Evolutionary conservation across 1,140 invertebrate genomes (phyloP).

Genomic region (Dinothrombium tinctorium): DNA sequence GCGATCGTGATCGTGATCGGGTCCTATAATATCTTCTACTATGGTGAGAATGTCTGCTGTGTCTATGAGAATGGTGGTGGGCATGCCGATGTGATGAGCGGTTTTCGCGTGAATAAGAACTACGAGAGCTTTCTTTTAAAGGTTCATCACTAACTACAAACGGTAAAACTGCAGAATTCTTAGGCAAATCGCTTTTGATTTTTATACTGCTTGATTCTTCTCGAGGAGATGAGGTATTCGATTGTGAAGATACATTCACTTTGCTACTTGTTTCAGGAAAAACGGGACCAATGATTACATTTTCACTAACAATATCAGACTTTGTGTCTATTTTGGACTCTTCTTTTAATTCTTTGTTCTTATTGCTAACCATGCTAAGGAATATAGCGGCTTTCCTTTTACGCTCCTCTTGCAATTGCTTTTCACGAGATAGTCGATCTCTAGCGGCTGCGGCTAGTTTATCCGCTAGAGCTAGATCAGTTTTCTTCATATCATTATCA

Average conservation of each 20-base stretch:
- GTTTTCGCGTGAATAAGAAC: too few species aligned
- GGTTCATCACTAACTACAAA: background rate
- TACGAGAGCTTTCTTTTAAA: background rate
- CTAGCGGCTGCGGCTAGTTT: background rate
- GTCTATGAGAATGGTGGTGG: background rate
- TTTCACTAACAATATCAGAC: background rate
- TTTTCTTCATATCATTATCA: background rate
- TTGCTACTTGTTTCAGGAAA: too few species aligned
- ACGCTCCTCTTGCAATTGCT: constrained; percentile 41
- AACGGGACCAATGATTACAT: too few species aligned
- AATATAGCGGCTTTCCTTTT: constrained; percentile 31
- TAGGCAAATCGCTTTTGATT: background rate
- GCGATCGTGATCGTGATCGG: background rate
- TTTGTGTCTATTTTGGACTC: background rate
- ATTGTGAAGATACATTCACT: background rate
- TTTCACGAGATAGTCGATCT: constrained; percentile 23
- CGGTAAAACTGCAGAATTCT: background rate
- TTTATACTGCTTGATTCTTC: background rate
- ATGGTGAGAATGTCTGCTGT: background rate
- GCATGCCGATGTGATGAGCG: background rate
- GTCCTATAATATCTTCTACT: background rate
- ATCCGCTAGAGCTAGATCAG: background rate
- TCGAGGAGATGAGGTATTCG: background rate
- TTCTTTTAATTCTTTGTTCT: background rate
- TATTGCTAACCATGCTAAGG: constrained; percentile 16